Percentiles rank a stretch among this genome's conserved stretches.
Evolutionary conservation across 2,797 vertebrate genomes (phyloP).

Genomic region (Apodemus agrarius): DNA sequence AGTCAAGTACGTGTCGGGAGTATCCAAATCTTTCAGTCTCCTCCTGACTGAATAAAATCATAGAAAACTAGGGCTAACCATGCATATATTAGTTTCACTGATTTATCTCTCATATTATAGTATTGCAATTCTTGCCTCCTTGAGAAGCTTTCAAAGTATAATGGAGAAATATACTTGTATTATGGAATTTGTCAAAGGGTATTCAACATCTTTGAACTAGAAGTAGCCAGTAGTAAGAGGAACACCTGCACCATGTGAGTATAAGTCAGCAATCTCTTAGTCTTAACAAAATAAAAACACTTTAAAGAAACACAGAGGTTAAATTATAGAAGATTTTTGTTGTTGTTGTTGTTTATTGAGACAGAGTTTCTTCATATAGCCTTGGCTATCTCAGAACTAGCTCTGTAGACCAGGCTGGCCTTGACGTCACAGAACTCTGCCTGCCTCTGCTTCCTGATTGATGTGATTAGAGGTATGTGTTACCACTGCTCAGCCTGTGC

Average conservation of each 20-base stretch:
- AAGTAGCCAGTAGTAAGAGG: neutral
- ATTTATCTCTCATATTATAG: neutral
- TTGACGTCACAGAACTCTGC: neutral
- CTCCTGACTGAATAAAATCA: neutral
- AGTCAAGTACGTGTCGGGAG: neutral
- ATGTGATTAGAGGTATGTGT: neutral
- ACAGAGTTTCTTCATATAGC: neutral
- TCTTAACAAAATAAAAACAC: neutral
- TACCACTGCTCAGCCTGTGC: neutral
- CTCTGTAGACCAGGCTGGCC: neutral
- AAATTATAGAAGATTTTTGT: neutral
- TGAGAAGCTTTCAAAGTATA: conserved; percentile 46
- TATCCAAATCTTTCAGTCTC: neutral
- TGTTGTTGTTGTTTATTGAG: no score
- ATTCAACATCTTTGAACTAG: neutral
- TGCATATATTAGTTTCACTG: neutral
- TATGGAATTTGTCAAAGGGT: neutral
- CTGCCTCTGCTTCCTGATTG: neutral
- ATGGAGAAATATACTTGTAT: neutral
- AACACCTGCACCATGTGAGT: neutral
- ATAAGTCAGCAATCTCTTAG: neutral
- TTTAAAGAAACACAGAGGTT: conserved; percentile 5
- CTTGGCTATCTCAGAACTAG: neutral
- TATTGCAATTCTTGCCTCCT: conserved; percentile 14
- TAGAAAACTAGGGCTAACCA: neutral